These are phyloP conservation scores for Arctopsyche grandis DNA, from an alignment of 1,140 invertebrate genomes.

Conservation along the genomic window DNA sequence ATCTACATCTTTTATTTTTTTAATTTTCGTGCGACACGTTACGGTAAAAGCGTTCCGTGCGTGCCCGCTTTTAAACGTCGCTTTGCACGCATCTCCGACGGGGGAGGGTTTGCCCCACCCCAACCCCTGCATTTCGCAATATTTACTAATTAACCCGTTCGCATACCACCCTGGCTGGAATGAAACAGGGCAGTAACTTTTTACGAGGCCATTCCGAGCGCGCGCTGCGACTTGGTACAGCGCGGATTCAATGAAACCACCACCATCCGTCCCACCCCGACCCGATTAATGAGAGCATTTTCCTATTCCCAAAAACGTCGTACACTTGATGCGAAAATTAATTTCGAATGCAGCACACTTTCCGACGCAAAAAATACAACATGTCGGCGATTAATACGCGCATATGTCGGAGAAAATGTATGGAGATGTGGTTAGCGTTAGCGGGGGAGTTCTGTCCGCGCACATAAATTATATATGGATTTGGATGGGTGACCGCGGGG, in stretches of 20 bases:
- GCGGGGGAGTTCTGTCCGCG: not conserved
- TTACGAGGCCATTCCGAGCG: slow-evolving; percentile 33
- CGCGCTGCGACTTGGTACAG: slow-evolving; percentile 1
- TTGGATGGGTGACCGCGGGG: slow-evolving; percentile 28
- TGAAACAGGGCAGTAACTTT: slow-evolving; percentile 29
- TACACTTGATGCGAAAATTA: too few species aligned
- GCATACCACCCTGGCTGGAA: slow-evolving; percentile 18
- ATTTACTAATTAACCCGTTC: slow-evolving; percentile 43
- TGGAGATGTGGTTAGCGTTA: not conserved
- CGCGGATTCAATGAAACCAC: slow-evolving; percentile 22
- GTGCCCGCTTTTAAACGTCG: too few species aligned
- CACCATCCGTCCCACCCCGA: not conserved
- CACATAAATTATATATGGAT: slow-evolving; percentile 46
- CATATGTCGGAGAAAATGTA: not conserved
- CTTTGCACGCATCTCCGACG: too few species aligned
- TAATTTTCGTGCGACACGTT: too few species aligned
- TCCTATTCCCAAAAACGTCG: too few species aligned
- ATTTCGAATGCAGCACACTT: not conserved
- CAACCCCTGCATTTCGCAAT: slow-evolving; percentile 7
- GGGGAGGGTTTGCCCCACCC: not conserved
- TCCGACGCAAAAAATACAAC: not conserved
- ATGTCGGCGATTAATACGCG: not conserved
- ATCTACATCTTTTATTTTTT: too few species aligned
- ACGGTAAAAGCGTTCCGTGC: too few species aligned
- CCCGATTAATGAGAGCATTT: not conserved